phyloP scores from a whole-genome alignment of 2,113 vertebrate species.

The Mesitornis unicolor region DNA sequence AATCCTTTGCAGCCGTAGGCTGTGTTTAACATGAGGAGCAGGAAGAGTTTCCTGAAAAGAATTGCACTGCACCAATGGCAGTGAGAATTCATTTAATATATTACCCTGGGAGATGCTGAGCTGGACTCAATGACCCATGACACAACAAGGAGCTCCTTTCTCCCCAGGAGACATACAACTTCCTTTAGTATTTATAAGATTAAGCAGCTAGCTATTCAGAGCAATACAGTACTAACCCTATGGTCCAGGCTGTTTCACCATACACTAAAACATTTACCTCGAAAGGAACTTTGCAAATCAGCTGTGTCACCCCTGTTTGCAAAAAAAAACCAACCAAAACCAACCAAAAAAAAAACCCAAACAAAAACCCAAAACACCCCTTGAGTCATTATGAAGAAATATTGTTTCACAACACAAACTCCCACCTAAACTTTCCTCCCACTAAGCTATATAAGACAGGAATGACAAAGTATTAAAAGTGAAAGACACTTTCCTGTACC shows the following conservation, averaged over 20 bases:
- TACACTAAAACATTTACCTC: neutral
- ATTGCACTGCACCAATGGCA: neutral
- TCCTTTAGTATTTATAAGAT: neutral
- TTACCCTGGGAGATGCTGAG: neutral
- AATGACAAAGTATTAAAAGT: neutral
- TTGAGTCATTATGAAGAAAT: neutral
- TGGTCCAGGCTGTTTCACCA: neutral
- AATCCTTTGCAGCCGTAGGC: neutral
- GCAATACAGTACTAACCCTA: neutral
- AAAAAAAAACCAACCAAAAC: neutral
- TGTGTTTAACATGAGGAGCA: neutral
- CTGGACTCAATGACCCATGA: neutral
- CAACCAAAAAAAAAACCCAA: neutral
- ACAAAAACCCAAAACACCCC: too few relatives aligned
- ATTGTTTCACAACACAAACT: neutral
- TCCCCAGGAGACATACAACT: neutral
- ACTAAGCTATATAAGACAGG: neutral
- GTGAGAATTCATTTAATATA: accelerated
- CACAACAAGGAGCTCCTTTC: neutral
- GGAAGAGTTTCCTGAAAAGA: neutral
- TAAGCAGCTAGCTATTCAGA: neutral
- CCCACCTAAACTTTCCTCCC: neutral
- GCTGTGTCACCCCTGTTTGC: neutral
- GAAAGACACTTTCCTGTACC: neutral
- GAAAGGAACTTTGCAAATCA: neutral